Evolutionary conservation across 2,888 invertebrate species (phyloP).

Genomic region (Meloe dianella): DNA sequence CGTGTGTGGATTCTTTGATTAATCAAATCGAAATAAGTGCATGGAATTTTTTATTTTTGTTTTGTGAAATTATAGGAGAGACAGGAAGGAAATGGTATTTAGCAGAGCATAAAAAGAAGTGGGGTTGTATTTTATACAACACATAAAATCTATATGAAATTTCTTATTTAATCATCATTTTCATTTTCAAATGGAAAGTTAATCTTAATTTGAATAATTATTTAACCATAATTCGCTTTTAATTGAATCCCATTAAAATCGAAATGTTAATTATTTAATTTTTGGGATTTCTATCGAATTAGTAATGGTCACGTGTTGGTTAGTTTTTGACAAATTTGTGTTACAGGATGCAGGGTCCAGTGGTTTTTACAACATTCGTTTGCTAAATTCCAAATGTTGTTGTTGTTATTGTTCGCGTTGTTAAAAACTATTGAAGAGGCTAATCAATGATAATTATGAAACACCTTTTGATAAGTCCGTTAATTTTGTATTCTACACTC

Average conservation of each 20-base stretch:
- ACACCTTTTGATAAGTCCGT: too few species aligned
- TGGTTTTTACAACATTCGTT: not conserved
- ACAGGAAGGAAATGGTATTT: conserved; percentile 61
- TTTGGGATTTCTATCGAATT: not conserved
- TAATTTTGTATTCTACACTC: too few species aligned
- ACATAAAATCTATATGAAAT: conserved; percentile 16
- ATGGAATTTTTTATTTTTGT: conserved; percentile 38
- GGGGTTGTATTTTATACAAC: conserved; percentile 36
- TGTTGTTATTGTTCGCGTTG: too few species aligned
- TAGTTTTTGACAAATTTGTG: not conserved
- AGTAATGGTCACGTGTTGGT: not conserved
- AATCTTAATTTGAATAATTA: not conserved
- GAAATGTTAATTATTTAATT: not conserved
- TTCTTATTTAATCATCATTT: not conserved
- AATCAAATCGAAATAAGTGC: conserved; percentile 29
- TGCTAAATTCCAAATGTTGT: not conserved
- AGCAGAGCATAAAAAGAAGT: conserved; percentile 56
- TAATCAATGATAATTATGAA: too few species aligned
- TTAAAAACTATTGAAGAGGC: too few species aligned
- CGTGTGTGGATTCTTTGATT: conserved; percentile 25
- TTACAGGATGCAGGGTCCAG: not conserved
- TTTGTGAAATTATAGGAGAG: conserved; percentile 35
- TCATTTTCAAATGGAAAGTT: not conserved
- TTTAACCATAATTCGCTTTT: not conserved
- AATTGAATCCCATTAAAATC: not conserved